Percentiles rank a stretch among this genome's conserved stretches.
phyloP scores from a whole-genome alignment of 2,888 invertebrate species.

The Drosophila colorata region DNA sequence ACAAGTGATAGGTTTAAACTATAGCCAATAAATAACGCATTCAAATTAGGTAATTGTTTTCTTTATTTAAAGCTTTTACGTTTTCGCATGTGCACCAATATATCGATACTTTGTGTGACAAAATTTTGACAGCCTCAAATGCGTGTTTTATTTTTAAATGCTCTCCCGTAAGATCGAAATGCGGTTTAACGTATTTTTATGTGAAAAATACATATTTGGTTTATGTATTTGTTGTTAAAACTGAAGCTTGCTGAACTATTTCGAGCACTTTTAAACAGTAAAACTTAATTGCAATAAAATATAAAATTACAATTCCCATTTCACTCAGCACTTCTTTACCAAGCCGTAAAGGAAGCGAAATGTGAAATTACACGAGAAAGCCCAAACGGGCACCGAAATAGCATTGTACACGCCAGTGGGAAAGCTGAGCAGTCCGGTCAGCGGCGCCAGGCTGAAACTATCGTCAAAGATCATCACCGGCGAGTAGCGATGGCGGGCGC shows the following conservation, averaged over 20 bases:
- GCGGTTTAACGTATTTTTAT: slow-evolving; percentile 1
- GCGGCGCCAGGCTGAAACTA: slow-evolving; percentile 85
- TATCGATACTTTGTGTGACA: slow-evolving; percentile 5
- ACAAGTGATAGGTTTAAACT: neutral
- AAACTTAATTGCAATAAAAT: slow-evolving; percentile 30
- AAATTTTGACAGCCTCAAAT: slow-evolving; percentile 3
- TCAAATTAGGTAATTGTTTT: neutral
- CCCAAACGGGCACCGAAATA: slow-evolving; percentile 87
- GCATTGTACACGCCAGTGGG: slow-evolving; percentile 86
- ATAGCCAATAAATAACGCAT: neutral
- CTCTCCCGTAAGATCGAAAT: neutral
- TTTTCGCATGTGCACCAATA: neutral
- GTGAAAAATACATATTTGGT: slow-evolving; percentile 22
- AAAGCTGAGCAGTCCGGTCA: slow-evolving; percentile 86
- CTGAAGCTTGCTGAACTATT: slow-evolving; percentile 32
- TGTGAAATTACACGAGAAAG: slow-evolving; percentile 86
- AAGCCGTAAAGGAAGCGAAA: slow-evolving; percentile 79
- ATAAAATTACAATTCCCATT: slow-evolving; percentile 11
- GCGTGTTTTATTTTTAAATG: slow-evolving; percentile 15
- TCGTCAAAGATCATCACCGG: slow-evolving; percentile 86
- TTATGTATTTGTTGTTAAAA: slow-evolving; percentile 34
- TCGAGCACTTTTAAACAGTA: slow-evolving; percentile 49
- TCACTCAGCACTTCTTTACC: slow-evolving; percentile 60
- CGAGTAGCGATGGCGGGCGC: slow-evolving; percentile 85
- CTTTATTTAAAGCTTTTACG: neutral